Evolutionary conservation across 1,140 invertebrate genomes (phyloP).

Genomic region (Platorchestia sp.): DNA sequence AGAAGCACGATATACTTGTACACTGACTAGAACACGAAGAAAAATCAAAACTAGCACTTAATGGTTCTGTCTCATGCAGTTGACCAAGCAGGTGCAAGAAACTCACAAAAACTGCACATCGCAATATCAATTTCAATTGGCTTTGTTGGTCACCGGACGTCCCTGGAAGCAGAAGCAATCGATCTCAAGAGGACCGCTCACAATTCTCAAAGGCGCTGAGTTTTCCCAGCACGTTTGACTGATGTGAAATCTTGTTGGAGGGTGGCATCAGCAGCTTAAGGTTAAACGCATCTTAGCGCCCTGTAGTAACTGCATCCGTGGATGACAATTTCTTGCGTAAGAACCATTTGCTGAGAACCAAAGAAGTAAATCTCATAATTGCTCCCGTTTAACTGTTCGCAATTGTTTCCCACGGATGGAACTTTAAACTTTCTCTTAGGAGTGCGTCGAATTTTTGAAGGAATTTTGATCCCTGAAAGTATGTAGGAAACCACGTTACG

Average conservation of each 20-base stretch:
- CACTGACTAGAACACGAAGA: too few relatives aligned
- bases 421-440: slow-evolving; percentile 16
- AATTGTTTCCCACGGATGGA: not conserved
- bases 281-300: slow-evolving; percentile 42
- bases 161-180: not conserved
- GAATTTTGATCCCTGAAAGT: not conserved
- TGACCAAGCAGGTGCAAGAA: too few relatives aligned
- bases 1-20: too few relatives aligned
- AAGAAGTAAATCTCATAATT: slow-evolving; percentile 43
- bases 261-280: slow-evolving; percentile 17
- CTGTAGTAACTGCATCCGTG: not conserved
- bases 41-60: too few relatives aligned
- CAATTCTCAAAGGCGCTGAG: not conserved
- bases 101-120: too few relatives aligned
- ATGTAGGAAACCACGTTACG: not conserved
- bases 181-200: not conserved
- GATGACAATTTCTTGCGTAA: slow-evolving; percentile 22
- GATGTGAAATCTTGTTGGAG: slow-evolving; percentile 15
- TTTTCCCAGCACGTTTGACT: slow-evolving; percentile 22
- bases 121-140: not conserved
- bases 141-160: not conserved
- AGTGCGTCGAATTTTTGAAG: not conserved
- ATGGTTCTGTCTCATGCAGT: too few relatives aligned
- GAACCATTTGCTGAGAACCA: not conserved
- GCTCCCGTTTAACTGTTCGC: not conserved